A percentile compares a stretch with the other conserved stretches of the same genome.
Conservation (phyloP, 2,888 invertebrate species). For the Ormyrus thymus region DNA sequence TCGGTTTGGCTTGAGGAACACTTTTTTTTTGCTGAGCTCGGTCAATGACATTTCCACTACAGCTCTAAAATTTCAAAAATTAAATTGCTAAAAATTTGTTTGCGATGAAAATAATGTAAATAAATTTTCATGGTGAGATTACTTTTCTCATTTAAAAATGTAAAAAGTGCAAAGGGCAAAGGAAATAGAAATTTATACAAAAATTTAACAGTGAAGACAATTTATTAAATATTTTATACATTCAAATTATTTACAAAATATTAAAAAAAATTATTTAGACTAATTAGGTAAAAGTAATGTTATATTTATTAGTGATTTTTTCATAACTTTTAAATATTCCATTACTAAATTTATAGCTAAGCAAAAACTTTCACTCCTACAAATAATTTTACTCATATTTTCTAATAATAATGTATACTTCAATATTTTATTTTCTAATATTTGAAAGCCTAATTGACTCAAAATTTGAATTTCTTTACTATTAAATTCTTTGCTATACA, state of each 20-base stretch:
- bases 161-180: no score
- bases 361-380: conserved; percentile 62
- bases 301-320: conserved; percentile 50
- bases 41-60: conserved; percentile 71
- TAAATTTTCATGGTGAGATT: neutral
- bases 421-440: conserved; percentile 61
- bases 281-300: conserved; percentile 38
- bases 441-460: conserved; percentile 57
- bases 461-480: conserved; percentile 59
- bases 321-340: conserved; percentile 63
- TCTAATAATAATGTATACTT: conserved; percentile 58
- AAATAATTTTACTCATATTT: conserved; percentile 60
- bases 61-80: conserved; percentile 63
- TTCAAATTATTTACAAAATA: conserved; percentile 27
- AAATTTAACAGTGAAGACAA: no score
- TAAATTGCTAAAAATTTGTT: neutral
- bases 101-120: no score
- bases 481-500: conserved; percentile 63
- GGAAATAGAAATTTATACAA: no score
- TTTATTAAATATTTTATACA: no score
- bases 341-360: conserved; percentile 63
- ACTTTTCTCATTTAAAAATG: conserved; percentile 16
- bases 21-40: conserved; percentile 71
- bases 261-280: conserved; percentile 1
- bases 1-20: conserved; percentile 68